These are phyloP conservation scores for Gopherus evgoodei DNA, from an alignment of 2,113 vertebrate genomes.

Conservation along the genomic window DNA sequence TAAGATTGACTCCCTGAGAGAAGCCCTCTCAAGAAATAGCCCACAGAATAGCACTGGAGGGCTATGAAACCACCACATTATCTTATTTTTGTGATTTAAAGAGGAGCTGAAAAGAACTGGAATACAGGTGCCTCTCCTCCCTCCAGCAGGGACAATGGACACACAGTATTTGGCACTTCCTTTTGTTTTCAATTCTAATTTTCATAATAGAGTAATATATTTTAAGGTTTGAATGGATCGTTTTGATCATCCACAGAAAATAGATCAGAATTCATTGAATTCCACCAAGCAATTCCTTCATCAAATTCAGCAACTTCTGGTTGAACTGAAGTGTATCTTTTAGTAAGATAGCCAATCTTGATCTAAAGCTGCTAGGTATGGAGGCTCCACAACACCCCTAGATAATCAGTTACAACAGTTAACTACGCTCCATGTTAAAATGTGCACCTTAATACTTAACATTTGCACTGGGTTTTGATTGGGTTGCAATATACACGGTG, in stretches of 20 bases:
- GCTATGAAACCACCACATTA: accelerated
- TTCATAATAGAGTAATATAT: not conserved
- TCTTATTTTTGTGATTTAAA: not conserved
- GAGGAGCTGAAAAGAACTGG: not conserved
- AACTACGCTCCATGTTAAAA: not conserved
- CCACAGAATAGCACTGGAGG: not conserved
- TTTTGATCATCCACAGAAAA: not conserved
- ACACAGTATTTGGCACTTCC: not conserved
- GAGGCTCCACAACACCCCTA: too few species aligned
- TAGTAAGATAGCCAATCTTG: not conserved
- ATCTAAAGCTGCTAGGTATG: not conserved
- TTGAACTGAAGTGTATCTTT: not conserved
- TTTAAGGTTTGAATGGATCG: accelerated
- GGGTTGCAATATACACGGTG: not conserved
- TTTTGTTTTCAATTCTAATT: not conserved
- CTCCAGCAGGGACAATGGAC: accelerated
- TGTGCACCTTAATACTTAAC: not conserved
- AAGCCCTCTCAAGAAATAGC: not conserved
- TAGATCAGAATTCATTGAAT: not conserved
- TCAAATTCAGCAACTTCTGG: not conserved
- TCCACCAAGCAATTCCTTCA: accelerated
- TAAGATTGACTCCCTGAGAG: not conserved
- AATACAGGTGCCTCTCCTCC: not conserved
- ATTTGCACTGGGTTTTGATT: not conserved
- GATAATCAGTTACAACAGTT: not conserved